Evolutionary conservation across 2,888 invertebrate genomes (phyloP).

Genomic region (Digitonthophagus gazella): DNA sequence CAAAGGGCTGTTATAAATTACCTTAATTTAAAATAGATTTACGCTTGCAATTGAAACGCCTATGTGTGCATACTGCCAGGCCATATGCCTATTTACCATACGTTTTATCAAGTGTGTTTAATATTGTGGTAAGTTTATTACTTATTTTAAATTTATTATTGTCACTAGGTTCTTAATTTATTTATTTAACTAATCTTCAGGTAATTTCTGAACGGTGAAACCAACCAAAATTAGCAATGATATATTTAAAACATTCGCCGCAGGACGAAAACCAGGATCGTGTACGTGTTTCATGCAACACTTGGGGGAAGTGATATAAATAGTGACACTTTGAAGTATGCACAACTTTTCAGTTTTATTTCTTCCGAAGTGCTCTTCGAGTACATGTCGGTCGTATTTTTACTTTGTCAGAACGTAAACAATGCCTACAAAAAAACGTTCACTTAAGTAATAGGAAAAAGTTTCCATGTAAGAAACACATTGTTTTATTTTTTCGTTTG

Average conservation of each 20-base stretch:
- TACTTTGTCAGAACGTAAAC: no score
- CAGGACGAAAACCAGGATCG: not conserved
- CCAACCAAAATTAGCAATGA: not conserved
- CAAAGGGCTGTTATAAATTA: slow-evolving; percentile 32
- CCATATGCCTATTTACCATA: not conserved
- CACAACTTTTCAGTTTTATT: not conserved
- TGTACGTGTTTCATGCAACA: not conserved
- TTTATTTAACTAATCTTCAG: no score
- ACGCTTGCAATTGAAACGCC: slow-evolving; percentile 26
- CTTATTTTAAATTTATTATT: not conserved
- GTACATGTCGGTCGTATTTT: no score
- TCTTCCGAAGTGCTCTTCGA: not conserved
- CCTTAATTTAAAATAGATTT: slow-evolving; percentile 33
- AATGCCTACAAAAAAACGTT: no score
- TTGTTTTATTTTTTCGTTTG: no score
- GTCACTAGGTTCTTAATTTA: no score
- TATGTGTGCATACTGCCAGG: not conserved
- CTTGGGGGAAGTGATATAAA: not conserved
- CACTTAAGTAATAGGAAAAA: not conserved
- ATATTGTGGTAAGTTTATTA: no score
- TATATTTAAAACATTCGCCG: not conserved
- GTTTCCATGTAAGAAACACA: no score
- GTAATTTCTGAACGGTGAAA: no score
- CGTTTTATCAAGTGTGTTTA: no score
- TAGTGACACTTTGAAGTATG: not conserved